phyloP scores from a whole-genome alignment of 2,113 vertebrate genomes.

The Sakesphorus luctuosus region DNA sequence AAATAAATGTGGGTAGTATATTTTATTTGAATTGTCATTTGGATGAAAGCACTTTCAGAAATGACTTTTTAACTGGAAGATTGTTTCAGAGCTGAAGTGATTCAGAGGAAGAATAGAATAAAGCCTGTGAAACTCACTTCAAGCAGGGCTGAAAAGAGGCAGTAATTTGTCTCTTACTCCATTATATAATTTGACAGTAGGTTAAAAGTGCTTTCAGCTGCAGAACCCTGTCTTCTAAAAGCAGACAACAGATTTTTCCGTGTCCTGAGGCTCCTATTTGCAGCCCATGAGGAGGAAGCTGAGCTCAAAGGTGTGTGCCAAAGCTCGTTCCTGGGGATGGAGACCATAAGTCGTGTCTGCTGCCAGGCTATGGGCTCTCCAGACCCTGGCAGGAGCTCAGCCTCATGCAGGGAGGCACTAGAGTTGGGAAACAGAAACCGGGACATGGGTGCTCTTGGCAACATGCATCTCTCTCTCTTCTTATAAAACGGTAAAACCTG shows the following conservation, averaged over 20 bases:
- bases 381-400: fast-evolving
- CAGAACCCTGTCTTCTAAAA: background rate
- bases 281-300: background rate
- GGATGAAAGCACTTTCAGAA: background rate
- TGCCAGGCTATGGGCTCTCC: background rate
- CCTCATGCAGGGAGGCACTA: background rate
- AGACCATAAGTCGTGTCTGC: background rate
- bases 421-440: background rate
- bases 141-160: background rate
- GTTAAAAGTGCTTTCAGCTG: background rate
- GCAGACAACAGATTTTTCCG: background rate
- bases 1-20: background rate
- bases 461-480: background rate
- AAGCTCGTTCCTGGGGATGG: background rate
- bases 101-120: background rate
- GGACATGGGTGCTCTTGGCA: background rate
- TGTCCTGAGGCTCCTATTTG: background rate
- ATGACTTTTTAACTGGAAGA: constrained; percentile 17
- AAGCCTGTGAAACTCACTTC: background rate
- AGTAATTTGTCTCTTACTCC: background rate
- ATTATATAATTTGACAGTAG: background rate
- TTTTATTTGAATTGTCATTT: constrained; percentile 11
- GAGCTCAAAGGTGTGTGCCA: background rate
- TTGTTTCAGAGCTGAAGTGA: background rate
- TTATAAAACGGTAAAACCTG: background rate